Conservation (phyloP, 1,140 invertebrate genomes). For the Procambarus virginalis region DNA sequence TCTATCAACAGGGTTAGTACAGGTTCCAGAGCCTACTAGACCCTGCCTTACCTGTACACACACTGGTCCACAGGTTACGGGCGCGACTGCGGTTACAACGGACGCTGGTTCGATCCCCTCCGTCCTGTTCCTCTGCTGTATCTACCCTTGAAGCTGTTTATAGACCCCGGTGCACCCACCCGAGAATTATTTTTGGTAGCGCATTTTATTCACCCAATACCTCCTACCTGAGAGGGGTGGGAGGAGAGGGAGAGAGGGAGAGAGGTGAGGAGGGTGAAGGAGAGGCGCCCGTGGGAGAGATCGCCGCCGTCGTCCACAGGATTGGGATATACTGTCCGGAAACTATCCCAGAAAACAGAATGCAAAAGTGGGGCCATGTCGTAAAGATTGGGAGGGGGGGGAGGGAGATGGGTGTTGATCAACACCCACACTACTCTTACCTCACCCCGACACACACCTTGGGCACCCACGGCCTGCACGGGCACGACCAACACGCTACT, state of each 20-base stretch:
- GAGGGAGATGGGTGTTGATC: background rate
- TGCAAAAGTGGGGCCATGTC: background rate
- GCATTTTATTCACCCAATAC: too few relatives aligned
- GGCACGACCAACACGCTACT: too few relatives aligned
- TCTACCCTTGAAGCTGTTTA: too few relatives aligned
- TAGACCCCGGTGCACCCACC: too few relatives aligned
- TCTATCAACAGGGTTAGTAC: too few relatives aligned
- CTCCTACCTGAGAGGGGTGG: background rate
- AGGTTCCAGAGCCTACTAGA: too few relatives aligned
- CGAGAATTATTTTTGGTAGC: too few relatives aligned
- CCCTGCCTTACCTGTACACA: too few relatives aligned
- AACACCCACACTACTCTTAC: background rate
- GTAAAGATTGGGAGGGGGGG: background rate
- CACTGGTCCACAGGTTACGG: too few relatives aligned
- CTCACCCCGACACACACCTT: background rate
- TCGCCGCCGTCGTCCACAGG: background rate
- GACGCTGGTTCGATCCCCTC: too few relatives aligned
- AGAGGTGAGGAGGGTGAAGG: constrained; percentile 14
- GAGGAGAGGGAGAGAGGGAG: background rate
- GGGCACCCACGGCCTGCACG: background rate
- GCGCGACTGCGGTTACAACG: too few relatives aligned
- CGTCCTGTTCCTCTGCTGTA: too few relatives aligned
- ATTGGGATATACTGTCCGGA: background rate
- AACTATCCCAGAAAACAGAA: background rate
- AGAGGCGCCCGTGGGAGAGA: background rate